Evolutionary conservation across 2,888 invertebrate genomes (phyloP), one percentile per base, ranked within the genome.

Genomic region (Mythimna albipuncta): DNA sequence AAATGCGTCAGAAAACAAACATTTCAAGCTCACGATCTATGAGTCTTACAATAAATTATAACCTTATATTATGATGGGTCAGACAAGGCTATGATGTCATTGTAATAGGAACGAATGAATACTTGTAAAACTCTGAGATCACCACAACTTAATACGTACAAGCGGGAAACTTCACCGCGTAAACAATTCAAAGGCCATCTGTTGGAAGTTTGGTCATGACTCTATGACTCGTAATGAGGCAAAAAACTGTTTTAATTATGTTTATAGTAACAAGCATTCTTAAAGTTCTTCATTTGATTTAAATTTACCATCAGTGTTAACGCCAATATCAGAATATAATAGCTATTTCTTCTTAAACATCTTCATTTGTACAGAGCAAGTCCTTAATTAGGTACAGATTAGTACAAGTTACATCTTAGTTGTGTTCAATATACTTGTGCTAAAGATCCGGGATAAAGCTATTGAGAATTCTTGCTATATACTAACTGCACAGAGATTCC

Each of bases 61-160:
- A 77, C 77, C 69, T 76, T 82, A 77, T 52, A 82, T 64, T 80
- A 62, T 77, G 77, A 84, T 78, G 70, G 71, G 68, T 77, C 70
- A 87, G 85, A 83, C 90, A 89, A 91, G 91, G 91, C 85, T 89
- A 88, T 95, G 94, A 94, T 93, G 94, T 95, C 95, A 95, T 91
- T 92, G 90, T 89, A 91, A 90, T 90, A 87, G 83, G 86, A 84
- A 89, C 82, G 85, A 85, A 90, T 91, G 89, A 91, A 87, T 90
- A 86, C 88, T 89, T 87, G 87, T 87, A 86, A 85, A 89, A 86
- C 77, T 87, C 86, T 95, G 94, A 95, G 91, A 92, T 95, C 95
- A 95, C 90, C 93, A 88, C 83, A 91, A 89, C 87, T 89, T 91
- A 88, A 90, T 91, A 89, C 85, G 88, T 78, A 75, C 61, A 70